Evolutionary conservation across 2,888 invertebrate genomes (phyloP), one percentile per base, ranked within the genome.

Genomic region (Chloromyia formosa): DNA sequence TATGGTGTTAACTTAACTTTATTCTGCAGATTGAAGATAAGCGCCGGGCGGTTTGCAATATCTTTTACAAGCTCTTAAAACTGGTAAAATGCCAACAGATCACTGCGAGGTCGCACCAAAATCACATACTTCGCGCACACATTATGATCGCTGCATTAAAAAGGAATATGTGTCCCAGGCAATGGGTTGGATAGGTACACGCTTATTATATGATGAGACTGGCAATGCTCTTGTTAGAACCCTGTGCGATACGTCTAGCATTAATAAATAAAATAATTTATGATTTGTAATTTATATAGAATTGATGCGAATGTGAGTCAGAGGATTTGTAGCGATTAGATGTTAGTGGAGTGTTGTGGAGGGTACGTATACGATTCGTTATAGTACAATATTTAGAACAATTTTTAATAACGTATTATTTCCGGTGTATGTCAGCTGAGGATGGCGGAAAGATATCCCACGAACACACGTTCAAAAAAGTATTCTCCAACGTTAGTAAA

Each of bases 181-280:
- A 16, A 54, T n/a, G n/a, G n/a, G n/a, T n/a, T n/a, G n/a, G n/a
- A n/a, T n/a, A n/a, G n/a, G n/a, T n/a, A n/a, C n/a, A n/a, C n/a
- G n/a, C n/a, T n/a, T n/a, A n/a, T n/a, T n/a, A n/a, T n/a, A n/a
- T n/a, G n/a, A n/a, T n/a, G n/a, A n/a, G n/a, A n/a, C n/a, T n/a
- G 54, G n/a, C 54, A n/a, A 16, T 16, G 54, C 12, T 3, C 5
- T 54, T 5, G 18, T 10, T 16, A 35, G 69, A 54, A 10, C n/a
- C n/a, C 7, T 22, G 56, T 27, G 69, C 35, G 27, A 54, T 69
- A 54, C 35, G 56, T 69, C 45, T 35, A 56, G 27, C 53, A 16
- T 35, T 56, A 69, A 69, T 69, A 56, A 56, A 69, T 35, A 56
- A 69, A 53, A 69, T 69, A 56, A 69, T 69, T 69, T 69, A 69